Evolutionary conservation across 1,140 invertebrate genomes (phyloP).

Genomic region (Bombus consobrinus): DNA sequence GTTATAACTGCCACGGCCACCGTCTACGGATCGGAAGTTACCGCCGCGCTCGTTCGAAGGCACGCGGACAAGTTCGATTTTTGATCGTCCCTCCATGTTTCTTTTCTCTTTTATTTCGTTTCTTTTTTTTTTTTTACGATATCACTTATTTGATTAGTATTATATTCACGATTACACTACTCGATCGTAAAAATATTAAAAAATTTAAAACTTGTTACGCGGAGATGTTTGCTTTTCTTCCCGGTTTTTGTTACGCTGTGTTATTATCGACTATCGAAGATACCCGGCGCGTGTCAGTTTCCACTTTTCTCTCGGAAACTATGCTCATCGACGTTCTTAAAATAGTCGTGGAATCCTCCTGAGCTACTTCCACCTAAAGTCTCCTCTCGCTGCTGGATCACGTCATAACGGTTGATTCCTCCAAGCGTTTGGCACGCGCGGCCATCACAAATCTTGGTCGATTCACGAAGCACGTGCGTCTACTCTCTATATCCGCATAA

Average conservation of each 20-base stretch:
- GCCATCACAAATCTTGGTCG: conserved; percentile 5
- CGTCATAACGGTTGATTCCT: conserved; percentile 38
- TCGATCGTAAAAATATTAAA: neutral
- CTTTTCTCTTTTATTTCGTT: conserved; percentile 8
- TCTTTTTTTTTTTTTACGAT: neutral
- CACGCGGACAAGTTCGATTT: conserved; percentile 79
- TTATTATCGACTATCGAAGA: neutral
- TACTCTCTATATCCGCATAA: conserved; percentile 59
- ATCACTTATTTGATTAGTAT: neutral
- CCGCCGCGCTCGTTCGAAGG: conserved; percentile 76
- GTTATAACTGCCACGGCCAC: conserved; percentile 77
- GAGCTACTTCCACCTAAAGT: neutral
- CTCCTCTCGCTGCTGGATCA: conserved; percentile 12
- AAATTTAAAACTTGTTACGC: conserved; percentile 1
- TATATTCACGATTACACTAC: neutral
- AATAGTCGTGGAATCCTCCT: conserved; percentile 35
- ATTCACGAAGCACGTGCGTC: conserved; percentile 25
- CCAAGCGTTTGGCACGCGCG: conserved; percentile 25
- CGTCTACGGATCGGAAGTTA: conserved; percentile 79
- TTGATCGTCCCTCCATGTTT: conserved; percentile 72
- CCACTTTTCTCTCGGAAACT: conserved; percentile 25
- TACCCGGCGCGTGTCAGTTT: neutral
- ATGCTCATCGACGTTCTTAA: conserved; percentile 32
- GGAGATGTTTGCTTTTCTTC: neutral
- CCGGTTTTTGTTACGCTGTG: neutral